phyloP scores from a whole-genome alignment of 2,888 invertebrate species.

The Erpobdella octoculata region DNA sequence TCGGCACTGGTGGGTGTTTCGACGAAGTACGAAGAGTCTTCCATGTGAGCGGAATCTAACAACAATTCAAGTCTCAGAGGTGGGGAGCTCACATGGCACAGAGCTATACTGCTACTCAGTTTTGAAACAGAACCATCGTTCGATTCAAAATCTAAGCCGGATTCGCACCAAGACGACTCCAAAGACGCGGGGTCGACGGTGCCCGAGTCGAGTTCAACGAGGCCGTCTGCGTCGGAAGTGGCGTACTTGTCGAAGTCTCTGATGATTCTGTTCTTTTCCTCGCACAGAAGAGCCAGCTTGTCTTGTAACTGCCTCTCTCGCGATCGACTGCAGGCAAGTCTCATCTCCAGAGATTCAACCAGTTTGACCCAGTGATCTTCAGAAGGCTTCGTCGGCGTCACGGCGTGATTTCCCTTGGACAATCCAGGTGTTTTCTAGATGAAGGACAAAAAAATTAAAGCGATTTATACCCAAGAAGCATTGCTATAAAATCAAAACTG shows the following conservation, averaged over 20 bases:
- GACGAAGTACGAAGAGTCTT: background rate
- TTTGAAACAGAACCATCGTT: background rate
- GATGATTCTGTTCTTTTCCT: conserved; percentile 18
- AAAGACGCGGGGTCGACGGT: no score
- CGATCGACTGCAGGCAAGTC: conserved; percentile 17
- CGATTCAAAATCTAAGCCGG: background rate
- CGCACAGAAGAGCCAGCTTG: conserved; percentile 21
- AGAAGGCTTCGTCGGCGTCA: background rate
- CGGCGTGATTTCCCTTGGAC: no score
- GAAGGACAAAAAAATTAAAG: no score
- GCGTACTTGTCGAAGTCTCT: background rate
- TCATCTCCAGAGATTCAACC: conserved; percentile 4
- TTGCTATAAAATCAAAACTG: no score
- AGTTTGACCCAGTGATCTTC: background rate
- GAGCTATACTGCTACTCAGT: background rate
- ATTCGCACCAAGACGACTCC: no score
- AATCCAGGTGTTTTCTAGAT: no score
- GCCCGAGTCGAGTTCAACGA: conserved; percentile 3
- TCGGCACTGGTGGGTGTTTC: background rate
- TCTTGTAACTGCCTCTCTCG: conserved; percentile 11
- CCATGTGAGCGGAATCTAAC: background rate
- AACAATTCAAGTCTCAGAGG: background rate
- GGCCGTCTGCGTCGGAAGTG: background rate
- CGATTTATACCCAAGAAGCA: no score
- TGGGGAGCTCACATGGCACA: background rate